Evolutionary conservation across 2,113 vertebrate species (phyloP), one percentile per base, ranked within the genome.

Genomic region (Phylloscopus trochiloides): DNA sequence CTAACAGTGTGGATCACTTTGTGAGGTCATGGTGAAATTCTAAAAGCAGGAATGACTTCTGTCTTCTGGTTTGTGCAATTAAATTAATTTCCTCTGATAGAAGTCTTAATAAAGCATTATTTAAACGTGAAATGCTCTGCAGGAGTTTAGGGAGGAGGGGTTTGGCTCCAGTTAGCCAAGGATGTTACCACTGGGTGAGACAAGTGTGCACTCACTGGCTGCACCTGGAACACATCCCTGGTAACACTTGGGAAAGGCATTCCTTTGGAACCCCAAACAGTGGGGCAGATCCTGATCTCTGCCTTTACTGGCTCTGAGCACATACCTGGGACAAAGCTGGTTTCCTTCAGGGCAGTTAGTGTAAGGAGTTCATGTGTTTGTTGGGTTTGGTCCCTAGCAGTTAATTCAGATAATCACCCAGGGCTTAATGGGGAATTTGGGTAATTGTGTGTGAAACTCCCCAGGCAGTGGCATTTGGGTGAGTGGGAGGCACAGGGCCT

Each of bases 281-380:
- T 0, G 7, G 59, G 32, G 17, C 38, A 16, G 0, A 8, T 29
- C 36, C 59, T 47, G 9, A 4, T 50, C 34, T 22, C 14, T 13
- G 59, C 71, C 71, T 13, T 2, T 5, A 15, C 4, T 59, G 73
- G 3, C 72, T 62, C 72, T 48, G 16, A 32, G 58, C 55, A 78
- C 42, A 8, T 17, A 4, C 18, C 47, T 21, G 36, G 47, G 10
- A 34, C 58, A 54, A 14, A 3, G 31, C 3, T n/a, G 52, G 1
- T 0, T 59, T 45, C 57, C n/a, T 32, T 21, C 10, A 8, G 42
- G 38, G 17, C 15, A 21, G 6, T 3, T 26, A 14, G 6, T 14
- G 4, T 14, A 0, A 45, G 34, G 38, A 25, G 22, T 19, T 17
- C 4, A 0, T 16, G 18, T 26, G 6, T 29, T 26, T 31, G 47